A percentile compares a stretch with the other conserved stretches of the same genome.
Evolutionary conservation across 2,888 invertebrate species (phyloP).

Genomic region (Lapara coniferarum): DNA sequence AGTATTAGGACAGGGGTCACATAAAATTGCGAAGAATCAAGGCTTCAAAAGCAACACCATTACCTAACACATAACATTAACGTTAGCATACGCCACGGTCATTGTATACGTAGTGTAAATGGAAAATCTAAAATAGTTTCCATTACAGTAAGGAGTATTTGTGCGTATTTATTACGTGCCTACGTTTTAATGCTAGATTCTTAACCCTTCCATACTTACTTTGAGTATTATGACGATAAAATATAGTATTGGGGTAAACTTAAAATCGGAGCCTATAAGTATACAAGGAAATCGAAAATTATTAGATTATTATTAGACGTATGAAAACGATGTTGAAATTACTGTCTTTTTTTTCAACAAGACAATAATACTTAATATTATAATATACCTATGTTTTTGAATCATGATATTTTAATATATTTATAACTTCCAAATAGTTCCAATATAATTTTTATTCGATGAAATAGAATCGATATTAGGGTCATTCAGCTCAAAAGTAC

Average conservation of each 20-base stretch:
- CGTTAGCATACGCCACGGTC: conserved; percentile 28
- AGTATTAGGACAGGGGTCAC: conserved; percentile 36
- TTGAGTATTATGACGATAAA: not conserved
- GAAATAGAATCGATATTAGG: too few species aligned
- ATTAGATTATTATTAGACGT: too few species aligned
- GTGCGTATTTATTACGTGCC: conserved; percentile 73
- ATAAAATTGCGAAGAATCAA: conserved; percentile 1
- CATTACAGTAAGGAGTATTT: conserved; percentile 46
- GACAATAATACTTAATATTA: too few species aligned
- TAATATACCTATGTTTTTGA: too few species aligned
- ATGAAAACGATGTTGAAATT: too few species aligned
- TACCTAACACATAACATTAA: conserved; percentile 42
- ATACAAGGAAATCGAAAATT: too few species aligned
- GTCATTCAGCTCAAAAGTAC: too few species aligned
- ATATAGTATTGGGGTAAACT: not conserved
- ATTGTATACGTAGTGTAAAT: conserved; percentile 32
- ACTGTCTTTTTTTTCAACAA: too few species aligned
- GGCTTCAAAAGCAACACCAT: conserved; percentile 50
- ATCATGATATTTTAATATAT: too few species aligned
- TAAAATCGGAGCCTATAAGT: not conserved
- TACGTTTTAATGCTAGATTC: conserved; percentile 46
- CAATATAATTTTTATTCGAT: too few species aligned
- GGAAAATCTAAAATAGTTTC: conserved; percentile 30
- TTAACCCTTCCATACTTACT: conserved; percentile 21
- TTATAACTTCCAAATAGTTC: too few species aligned